These are phyloP conservation scores for Drosophila arizonae DNA, from an alignment of 1,140 invertebrate species.

Conservation along the genomic window DNA sequence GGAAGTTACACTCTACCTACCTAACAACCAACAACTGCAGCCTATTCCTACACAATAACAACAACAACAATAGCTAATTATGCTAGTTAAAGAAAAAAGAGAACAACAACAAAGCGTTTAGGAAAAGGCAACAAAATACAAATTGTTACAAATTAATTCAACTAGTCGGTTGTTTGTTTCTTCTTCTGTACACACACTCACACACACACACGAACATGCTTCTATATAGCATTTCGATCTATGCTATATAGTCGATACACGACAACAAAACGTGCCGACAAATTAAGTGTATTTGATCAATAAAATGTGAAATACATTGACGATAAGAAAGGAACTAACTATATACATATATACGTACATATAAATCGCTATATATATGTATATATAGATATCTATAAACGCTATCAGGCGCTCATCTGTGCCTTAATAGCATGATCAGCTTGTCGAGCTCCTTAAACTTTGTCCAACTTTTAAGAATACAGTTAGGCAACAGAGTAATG, in stretches of 20 bases:
- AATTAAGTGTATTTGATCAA: slow-evolving; percentile 46
- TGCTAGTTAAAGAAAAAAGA: slow-evolving; percentile 11
- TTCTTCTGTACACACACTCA: slow-evolving; percentile 27
- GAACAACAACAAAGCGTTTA: slow-evolving; percentile 18
- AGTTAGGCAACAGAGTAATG: no score
- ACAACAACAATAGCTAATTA: slow-evolving; percentile 20
- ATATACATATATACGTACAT: background rate
- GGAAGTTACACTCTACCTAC: background rate
- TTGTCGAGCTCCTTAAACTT: no score
- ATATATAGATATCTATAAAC: background rate
- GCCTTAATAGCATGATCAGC: background rate
- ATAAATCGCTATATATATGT: background rate
- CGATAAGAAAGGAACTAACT: slow-evolving; percentile 1
- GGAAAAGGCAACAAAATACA: slow-evolving; percentile 45
- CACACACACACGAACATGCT: background rate
- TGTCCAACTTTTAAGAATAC: no score
- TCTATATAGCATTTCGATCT: slow-evolving; percentile 16
- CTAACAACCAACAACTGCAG: no score
- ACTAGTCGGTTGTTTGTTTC: slow-evolving; percentile 50
- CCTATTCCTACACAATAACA: slow-evolving; percentile 9
- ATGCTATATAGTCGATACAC: slow-evolving; percentile 24
- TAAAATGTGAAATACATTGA: slow-evolving; percentile 33
- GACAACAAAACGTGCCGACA: slow-evolving; percentile 23
- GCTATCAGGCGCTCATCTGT: background rate
- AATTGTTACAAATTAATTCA: slow-evolving; percentile 51